Percentiles rank a stretch among this genome's conserved stretches.
These are phyloP conservation scores for Lineus longissimus DNA, from an alignment of 1,140 invertebrate species.

Conservation along the genomic window DNA sequence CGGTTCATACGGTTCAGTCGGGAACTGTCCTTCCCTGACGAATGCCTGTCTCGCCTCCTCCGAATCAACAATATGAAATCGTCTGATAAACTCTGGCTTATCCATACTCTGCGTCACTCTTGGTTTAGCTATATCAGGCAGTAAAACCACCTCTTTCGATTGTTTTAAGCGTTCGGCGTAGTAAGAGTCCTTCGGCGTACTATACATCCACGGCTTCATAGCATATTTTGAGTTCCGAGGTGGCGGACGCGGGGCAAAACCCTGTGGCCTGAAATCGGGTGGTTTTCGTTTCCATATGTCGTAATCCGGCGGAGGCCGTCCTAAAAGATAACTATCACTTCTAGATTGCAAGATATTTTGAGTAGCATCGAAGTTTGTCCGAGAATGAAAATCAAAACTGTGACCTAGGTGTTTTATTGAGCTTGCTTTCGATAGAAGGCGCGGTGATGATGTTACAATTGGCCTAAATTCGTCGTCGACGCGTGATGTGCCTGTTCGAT, in stretches of 20 bases:
- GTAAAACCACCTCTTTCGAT: slow-evolving; percentile 18
- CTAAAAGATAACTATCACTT: slow-evolving; percentile 31
- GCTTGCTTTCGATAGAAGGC: too few species aligned
- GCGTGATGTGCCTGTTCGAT: too few species aligned
- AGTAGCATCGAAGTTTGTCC: slow-evolving; percentile 41
- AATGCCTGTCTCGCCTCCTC: slow-evolving; percentile 45
- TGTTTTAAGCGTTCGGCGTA: slow-evolving; percentile 21
- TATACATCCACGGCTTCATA: slow-evolving; percentile 45
- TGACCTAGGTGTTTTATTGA: too few species aligned
- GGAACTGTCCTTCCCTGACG: slow-evolving; percentile 35
- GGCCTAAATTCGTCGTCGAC: too few species aligned
- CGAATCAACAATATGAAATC: slow-evolving; percentile 36
- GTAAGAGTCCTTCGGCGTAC: slow-evolving; percentile 33
- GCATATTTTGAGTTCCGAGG: slow-evolving; percentile 44
- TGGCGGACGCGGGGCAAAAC: slow-evolving; percentile 44
- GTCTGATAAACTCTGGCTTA: slow-evolving; percentile 24
- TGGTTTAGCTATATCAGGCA: slow-evolving; percentile 20
- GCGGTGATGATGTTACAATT: too few species aligned
- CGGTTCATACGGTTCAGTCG: slow-evolving; percentile 27
- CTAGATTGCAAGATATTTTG: slow-evolving; percentile 37
- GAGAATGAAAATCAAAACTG: not conserved
- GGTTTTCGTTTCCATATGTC: slow-evolving; percentile 47
- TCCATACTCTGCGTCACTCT: slow-evolving; percentile 15
- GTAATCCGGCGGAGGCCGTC: slow-evolving; percentile 22
- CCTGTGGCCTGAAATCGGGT: slow-evolving; percentile 43